These are phyloP conservation scores for Xiphophorus maculatus DNA, from an alignment of 2,113 vertebrate genomes.

Conservation along the genomic window DNA sequence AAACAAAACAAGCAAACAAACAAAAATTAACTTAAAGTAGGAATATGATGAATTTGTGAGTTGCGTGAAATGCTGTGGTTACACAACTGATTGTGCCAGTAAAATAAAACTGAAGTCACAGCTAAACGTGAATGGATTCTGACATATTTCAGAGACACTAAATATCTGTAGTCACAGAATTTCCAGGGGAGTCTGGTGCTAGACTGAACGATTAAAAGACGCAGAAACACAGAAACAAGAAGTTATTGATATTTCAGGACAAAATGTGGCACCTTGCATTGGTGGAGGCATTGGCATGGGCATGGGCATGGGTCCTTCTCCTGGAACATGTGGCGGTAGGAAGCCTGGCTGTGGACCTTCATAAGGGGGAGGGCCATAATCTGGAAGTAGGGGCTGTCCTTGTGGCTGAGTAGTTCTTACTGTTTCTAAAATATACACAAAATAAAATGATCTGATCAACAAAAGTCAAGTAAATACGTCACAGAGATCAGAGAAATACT, in stretches of 20 bases:
- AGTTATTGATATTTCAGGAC: constrained; percentile 36
- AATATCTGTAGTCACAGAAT: background rate
- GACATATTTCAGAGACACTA: too few species aligned
- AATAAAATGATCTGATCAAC: background rate
- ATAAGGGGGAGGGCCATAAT: constrained; percentile 93
- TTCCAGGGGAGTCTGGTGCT: background rate
- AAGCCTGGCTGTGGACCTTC: constrained; percentile 87
- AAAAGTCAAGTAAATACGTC: background rate
- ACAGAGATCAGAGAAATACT: background rate
- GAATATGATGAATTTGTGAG: background rate
- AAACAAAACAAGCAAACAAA: background rate
- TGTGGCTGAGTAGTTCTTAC: constrained; percentile 82
- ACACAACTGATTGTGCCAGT: background rate
- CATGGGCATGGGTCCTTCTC: constrained; percentile 83
- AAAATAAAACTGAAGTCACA: background rate
- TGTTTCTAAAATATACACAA: constrained; percentile 62
- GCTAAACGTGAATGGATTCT: too few species aligned
- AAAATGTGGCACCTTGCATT: constrained; percentile 79
- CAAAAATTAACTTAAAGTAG: background rate
- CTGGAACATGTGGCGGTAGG: constrained; percentile 86
- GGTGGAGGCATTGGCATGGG: constrained; percentile 68
- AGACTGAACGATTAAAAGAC: background rate
- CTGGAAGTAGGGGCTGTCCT: constrained; percentile 85
- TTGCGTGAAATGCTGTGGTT: background rate
- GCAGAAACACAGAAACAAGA: background rate